Base-by-base conservation (phyloP, 2,797 vertebrate species). In the Characodon lateralis region DNA sequence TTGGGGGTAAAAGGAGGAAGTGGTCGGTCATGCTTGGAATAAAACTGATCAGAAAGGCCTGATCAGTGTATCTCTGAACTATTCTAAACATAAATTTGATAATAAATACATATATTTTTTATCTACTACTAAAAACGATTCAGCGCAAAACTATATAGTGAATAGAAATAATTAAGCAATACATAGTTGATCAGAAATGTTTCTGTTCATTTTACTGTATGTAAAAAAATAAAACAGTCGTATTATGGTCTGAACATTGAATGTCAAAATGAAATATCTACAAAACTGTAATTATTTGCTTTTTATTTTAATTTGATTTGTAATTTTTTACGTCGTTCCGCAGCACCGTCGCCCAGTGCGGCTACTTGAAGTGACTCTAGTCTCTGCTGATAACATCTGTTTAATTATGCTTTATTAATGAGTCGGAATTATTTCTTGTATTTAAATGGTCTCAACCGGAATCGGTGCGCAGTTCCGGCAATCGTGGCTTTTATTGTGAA, bases 401-500 rank as follows among this genome's bases (percentile, higher is more conserved):
- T 7, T 14, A 63, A 61, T 46, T 6, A 6, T 6, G 6, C 43
- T 7, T 46, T 46, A 61, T 6, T 61, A n/a, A 4, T 13, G 10
- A 39, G 22, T 43, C 9, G 24, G 18, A 13, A 13, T 14, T 16
- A n/a, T 63, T 63, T 26, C 22, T 16, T 18, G 12, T 6, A 1
- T 9, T 13, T 18, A 2, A 16, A 26, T 4, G 1, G 2, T 10
- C 55, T 31, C 31, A n/a, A 77, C 73, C 73, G 78, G 88, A 85
- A 80, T 35, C 1, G 10, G 22, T 4, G 1, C 1, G 0, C 26
- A 20, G 0, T 9, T 2, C 0, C 5, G 1, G 0, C 6, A 1
- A 0, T 9, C 6, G 0, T 14, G 12, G 1, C 46, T 55, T 77
- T 89, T 88, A 81, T 80, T 89, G 51, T 83, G 84, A 85, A 82